phyloP scores from a whole-genome alignment of 2,113 vertebrate genomes.

The Alligator mississippiensis region DNA sequence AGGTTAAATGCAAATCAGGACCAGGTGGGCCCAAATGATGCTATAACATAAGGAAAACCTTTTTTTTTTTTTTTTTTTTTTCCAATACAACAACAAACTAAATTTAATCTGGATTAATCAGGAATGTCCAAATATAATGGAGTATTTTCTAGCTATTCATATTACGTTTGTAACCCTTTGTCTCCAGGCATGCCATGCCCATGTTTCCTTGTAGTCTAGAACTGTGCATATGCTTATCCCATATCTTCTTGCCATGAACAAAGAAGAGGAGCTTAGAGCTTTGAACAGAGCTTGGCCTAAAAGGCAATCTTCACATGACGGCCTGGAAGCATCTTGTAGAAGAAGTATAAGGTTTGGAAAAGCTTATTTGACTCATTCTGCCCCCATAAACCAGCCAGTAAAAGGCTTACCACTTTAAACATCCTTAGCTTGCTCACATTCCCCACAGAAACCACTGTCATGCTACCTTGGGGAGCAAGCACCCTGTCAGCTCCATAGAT shows the following conservation, averaged over 20 bases:
- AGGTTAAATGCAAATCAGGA: constrained; percentile 70
- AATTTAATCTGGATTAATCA: background rate
- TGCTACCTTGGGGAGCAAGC: background rate
- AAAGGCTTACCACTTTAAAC: background rate
- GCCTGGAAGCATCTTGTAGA: background rate
- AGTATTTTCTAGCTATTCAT: background rate
- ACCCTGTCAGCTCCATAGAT: background rate
- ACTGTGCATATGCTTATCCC: background rate
- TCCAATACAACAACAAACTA: background rate
- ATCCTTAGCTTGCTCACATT: background rate
- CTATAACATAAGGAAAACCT: constrained; percentile 47
- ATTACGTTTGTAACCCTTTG: background rate
- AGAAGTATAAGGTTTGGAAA: rapidly evolving
- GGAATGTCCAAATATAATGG: background rate
- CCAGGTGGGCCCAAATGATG: constrained; percentile 52
- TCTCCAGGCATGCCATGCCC: constrained; percentile 2
- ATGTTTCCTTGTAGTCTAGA: background rate
- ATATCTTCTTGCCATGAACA: rapidly evolving
- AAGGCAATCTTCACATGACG: background rate
- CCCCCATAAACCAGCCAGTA: background rate
- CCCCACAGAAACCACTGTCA: too few relatives aligned
- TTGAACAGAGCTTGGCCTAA: background rate
- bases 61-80: constrained; percentile 26
- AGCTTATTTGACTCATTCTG: background rate
- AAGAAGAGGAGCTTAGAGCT: background rate